Percentiles rank a stretch among this genome's conserved stretches.
Evolutionary conservation across 2,113 vertebrate species (phyloP).

Genomic region (Lepus americanus): DNA sequence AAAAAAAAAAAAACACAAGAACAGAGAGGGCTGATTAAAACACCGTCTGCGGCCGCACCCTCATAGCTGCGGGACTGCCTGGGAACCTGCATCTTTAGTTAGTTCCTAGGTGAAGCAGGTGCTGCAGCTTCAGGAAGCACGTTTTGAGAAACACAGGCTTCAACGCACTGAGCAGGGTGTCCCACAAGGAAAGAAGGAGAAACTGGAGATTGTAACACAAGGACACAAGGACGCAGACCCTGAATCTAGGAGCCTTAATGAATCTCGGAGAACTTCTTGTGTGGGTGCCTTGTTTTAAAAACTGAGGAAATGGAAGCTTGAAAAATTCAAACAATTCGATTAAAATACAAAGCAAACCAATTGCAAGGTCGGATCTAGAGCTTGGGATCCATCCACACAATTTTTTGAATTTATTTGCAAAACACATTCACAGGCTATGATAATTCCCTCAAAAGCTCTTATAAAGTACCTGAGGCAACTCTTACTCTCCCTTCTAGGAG

Average conservation of each 20-base stretch:
- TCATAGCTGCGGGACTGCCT: too few relatives aligned
- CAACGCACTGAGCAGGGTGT: not conserved
- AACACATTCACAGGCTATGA: not conserved
- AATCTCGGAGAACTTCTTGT: not conserved
- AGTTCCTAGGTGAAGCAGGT: not conserved
- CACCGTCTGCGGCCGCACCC: fast-evolving
- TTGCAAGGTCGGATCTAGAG: not conserved
- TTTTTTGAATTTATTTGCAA: not conserved
- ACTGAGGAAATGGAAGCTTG: not conserved
- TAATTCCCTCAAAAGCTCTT: not conserved
- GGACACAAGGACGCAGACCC: not conserved
- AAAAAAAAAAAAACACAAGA: too few relatives aligned
- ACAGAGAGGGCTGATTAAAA: not conserved
- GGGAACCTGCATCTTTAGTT: not conserved
- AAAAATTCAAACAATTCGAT: not conserved
- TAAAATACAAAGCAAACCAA: not conserved
- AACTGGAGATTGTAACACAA: not conserved
- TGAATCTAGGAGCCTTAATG: not conserved
- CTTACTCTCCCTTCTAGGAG: not conserved
- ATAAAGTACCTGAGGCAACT: not conserved
- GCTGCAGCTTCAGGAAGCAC: not conserved
- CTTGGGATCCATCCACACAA: not conserved
- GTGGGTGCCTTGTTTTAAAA: not conserved
- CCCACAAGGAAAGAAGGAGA: too few relatives aligned
- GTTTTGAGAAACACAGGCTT: not conserved